Evolutionary conservation across 2,113 vertebrate genomes (phyloP), one percentile per base, ranked within the genome.

Genomic region (Picathartes gymnocephalus): DNA sequence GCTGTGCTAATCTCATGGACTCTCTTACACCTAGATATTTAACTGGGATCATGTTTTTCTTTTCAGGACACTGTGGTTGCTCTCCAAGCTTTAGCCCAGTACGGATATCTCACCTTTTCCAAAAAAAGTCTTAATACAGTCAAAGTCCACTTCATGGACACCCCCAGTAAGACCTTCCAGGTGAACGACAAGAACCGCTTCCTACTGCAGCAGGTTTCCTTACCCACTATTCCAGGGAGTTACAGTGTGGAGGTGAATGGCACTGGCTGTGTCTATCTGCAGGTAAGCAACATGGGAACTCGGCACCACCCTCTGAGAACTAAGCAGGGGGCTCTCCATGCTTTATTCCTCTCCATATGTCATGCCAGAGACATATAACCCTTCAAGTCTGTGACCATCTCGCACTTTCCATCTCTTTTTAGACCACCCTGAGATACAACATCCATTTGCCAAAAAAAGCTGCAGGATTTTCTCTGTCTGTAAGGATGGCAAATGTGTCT

Each of bases 391-490:
- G 23, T 61, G 69, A 85, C 64, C n/a, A n/a, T 64, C 40, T 89
- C 58, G 47, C 7, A 2, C 3, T 82, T 84, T 18, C 16, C 48
- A 0, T 95, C 28, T 88, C 71, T 94, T 96, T 96, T 68, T 37
- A 98, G 98, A 95, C 87, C 27, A 97, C 82, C 28, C 51, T 98
- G 78, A 97, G 81, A 40, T 98, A 98, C 70, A 98, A 98, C 20
- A 9, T 96, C 51, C 73, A 95, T 24, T 68, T 97, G 44, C 93
- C 96, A 50, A 42, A 93, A 19, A 56, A 94, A 65, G 70, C 23
- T 66, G 96, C 94, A 69, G 97, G 97, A 64, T 98, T 98, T 94
- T 91, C 70, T 60, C 96, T 97, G 28, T 95, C 82, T 0, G 3
- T 96, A 50, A 11, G 28, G 65, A 40, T 24, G 0, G 62, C 13